Evolutionary conservation across 2,113 vertebrate genomes (phyloP).

Genomic region (Hemibagrus wyckioides): DNA sequence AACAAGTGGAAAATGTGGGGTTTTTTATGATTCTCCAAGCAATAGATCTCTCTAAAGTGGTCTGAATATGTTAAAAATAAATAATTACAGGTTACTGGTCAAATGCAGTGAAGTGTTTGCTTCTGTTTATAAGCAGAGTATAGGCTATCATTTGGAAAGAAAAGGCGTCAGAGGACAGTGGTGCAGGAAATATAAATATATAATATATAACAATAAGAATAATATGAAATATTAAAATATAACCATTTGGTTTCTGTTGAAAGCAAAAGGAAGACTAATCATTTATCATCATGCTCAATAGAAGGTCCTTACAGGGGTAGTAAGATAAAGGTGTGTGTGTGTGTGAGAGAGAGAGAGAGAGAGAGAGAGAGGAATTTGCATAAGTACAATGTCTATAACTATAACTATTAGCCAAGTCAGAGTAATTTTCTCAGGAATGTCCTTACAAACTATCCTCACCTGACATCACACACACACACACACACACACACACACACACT

Average conservation of each 20-base stretch:
- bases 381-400: background rate
- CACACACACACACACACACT: slow-evolving; percentile 9
- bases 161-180: too few relatives aligned
- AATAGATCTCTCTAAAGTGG: background rate
- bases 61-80: background rate
- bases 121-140: background rate
- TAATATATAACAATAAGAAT: too few relatives aligned
- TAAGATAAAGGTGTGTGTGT: background rate
- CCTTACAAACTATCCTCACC: background rate
- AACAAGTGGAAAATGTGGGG: background rate
- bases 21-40: background rate
- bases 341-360: background rate
- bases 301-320: background rate
- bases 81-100: background rate
- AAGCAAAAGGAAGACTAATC: background rate
- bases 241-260: background rate
- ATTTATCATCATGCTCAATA: background rate
- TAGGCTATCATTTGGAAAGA: background rate
- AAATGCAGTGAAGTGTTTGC: background rate
- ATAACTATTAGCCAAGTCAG: background rate
- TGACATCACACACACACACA: slow-evolving; percentile 13
- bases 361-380: background rate
- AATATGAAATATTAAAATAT: background rate
- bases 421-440: background rate
- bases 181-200: too few relatives aligned